Evolutionary conservation across 2,888 invertebrate genomes (phyloP).

Genomic region (Girardia tigrina): DNA sequence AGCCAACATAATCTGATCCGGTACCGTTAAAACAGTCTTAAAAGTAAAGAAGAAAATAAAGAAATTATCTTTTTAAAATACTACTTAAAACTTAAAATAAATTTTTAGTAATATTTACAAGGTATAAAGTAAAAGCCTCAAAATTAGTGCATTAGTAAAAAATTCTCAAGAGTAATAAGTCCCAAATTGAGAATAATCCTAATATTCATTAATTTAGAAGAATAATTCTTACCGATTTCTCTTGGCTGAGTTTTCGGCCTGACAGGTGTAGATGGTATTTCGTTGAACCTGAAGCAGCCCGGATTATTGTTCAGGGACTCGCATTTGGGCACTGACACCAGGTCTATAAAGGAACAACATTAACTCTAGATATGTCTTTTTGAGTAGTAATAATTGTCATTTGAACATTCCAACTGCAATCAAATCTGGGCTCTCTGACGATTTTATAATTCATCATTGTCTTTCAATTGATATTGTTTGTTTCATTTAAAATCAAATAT

Average conservation of each 20-base stretch:
- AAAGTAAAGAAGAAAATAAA: too few species aligned
- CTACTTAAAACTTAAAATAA: neutral
- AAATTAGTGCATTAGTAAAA: neutral
- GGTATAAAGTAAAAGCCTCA: neutral
- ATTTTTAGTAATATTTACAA: too few species aligned
- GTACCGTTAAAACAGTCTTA: neutral
- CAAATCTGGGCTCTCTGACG: too few species aligned
- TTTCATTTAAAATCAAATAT: too few species aligned
- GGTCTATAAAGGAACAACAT: neutral
- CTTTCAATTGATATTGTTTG: too few species aligned
- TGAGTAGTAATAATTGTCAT: neutral
- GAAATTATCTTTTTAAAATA: neutral
- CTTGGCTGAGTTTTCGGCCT: neutral
- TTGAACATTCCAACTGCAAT: too few species aligned
- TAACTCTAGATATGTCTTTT: neutral
- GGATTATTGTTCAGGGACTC: neutral
- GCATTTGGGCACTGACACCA: neutral
- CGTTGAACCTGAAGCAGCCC: neutral
- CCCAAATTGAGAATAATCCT: neutral
- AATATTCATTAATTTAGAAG: neutral
- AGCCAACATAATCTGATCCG: neutral
- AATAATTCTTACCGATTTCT: neutral
- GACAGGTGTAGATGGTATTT: neutral
- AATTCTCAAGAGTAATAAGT: neutral
- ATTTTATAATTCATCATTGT: too few species aligned